A percentile compares a stretch with the other conserved stretches of the same genome.
Evolutionary conservation across 2,888 invertebrate species (phyloP).

Genomic region (Napeogenes inachia): DNA sequence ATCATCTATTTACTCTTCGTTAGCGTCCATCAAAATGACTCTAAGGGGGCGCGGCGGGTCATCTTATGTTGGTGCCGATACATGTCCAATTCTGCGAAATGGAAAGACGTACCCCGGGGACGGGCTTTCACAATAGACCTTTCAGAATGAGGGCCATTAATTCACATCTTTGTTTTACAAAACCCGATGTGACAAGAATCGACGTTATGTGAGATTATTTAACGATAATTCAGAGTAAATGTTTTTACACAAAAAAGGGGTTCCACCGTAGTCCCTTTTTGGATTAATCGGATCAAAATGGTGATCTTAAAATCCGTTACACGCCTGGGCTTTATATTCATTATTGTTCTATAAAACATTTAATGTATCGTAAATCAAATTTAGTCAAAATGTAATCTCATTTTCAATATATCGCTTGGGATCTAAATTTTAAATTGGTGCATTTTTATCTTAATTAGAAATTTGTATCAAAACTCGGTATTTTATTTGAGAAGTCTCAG

Average conservation of each 20-base stretch:
- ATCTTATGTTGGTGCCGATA: slow-evolving; percentile 53
- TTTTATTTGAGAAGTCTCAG: not conserved
- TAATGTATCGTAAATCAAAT: slow-evolving; percentile 32
- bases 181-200: slow-evolving; percentile 68
- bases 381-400: slow-evolving; percentile 19
- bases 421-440: slow-evolving; percentile 4
- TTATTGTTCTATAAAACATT: slow-evolving; percentile 29
- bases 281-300: slow-evolving; percentile 33
- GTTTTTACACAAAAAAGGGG: slow-evolving; percentile 29
- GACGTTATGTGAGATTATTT: slow-evolving; percentile 66
- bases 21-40: slow-evolving; percentile 49
- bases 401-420: slow-evolving; percentile 30
- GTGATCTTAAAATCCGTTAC: slow-evolving; percentile 29
- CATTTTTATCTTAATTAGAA: not conserved
- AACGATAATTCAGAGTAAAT: slow-evolving; percentile 55
- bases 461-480: not conserved
- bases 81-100: slow-evolving; percentile 72
- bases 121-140: slow-evolving; percentile 69
- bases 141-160: slow-evolving; percentile 72
- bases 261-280: slow-evolving; percentile 30
- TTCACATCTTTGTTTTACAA: slow-evolving; percentile 75
- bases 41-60: slow-evolving; percentile 49
- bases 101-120: slow-evolving; percentile 72
- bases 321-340: slow-evolving; percentile 15
- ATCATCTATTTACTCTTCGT: slow-evolving; percentile 43